phyloP scores from a whole-genome alignment of 2,113 vertebrate species.

The Xenopus tropicalis region DNA sequence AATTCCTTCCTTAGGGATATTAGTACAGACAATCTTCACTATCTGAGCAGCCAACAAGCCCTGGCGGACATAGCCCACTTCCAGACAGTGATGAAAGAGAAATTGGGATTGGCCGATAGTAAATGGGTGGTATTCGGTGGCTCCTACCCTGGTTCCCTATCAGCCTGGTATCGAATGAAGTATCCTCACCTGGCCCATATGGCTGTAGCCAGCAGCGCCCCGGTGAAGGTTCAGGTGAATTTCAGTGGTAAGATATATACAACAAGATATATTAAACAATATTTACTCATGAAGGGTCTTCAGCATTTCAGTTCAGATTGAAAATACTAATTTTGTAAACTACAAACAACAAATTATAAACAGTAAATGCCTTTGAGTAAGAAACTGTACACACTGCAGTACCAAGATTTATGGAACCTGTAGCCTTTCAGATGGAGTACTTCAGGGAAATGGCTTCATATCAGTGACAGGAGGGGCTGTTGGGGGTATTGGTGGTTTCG shows the following conservation, averaged over 20 bases:
- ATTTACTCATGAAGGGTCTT: too few relatives aligned
- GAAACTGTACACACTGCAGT: too few relatives aligned
- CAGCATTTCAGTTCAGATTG: too few relatives aligned
- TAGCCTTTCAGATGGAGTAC: too few relatives aligned
- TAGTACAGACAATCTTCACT: slow-evolving; percentile 54
- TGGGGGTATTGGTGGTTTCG: too few relatives aligned
- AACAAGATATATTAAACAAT: too few relatives aligned
- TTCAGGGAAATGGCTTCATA: too few relatives aligned
- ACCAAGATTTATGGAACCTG: too few relatives aligned
- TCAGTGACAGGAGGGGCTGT: too few relatives aligned
- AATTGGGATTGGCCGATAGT: slow-evolving; percentile 48
- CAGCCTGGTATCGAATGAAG: slow-evolving; percentile 65
- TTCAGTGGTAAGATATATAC: slow-evolving; percentile 56
- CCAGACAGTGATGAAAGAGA: slow-evolving; percentile 32
- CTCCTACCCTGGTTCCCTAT: slow-evolving; percentile 64
- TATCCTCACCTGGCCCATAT: slow-evolving; percentile 61
- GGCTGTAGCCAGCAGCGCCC: slow-evolving; percentile 58
- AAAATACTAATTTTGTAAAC: too few relatives aligned
- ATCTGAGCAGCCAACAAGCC: slow-evolving; percentile 63
- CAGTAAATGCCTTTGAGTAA: too few relatives aligned
- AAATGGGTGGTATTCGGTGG: slow-evolving; percentile 60
- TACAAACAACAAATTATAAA: too few relatives aligned
- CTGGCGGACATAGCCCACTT: slow-evolving; percentile 66
- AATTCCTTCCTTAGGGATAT: slow-evolving; percentile 51
- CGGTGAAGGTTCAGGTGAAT: slow-evolving; percentile 58